Evolutionary conservation across 2,888 invertebrate species (phyloP).

Genomic region (Eristalis tenax): DNA sequence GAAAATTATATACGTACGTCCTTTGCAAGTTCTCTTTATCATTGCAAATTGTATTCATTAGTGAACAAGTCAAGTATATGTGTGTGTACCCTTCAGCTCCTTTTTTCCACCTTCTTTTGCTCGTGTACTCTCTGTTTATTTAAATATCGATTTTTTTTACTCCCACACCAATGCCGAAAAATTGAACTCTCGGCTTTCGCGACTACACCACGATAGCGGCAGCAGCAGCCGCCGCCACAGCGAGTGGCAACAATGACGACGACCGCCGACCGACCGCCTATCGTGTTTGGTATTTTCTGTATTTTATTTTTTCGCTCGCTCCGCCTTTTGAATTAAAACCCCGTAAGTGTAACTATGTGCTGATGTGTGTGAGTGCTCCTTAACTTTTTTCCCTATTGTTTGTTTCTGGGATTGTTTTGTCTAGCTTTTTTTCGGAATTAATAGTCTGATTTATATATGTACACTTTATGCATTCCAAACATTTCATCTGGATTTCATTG

Average conservation of each 20-base stretch:
- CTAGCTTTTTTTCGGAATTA: slow-evolving; percentile 62
- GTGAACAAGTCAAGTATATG: neutral
- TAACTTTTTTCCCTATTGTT: slow-evolving; percentile 20
- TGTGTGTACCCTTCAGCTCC: slow-evolving; percentile 28
- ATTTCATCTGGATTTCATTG: slow-evolving; percentile 50
- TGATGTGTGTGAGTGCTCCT: slow-evolving; percentile 38
- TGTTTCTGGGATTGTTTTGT: slow-evolving; percentile 45
- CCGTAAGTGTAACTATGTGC: slow-evolving; percentile 2
- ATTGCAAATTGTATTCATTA: slow-evolving; percentile 29
- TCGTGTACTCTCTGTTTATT: slow-evolving; percentile 60
- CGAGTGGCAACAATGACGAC: slow-evolving; percentile 5
- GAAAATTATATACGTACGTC: slow-evolving; percentile 16
- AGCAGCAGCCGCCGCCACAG: neutral
- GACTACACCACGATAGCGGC: slow-evolving; percentile 42
- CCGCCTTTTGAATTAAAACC: slow-evolving; percentile 66
- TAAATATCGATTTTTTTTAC: slow-evolving; percentile 69
- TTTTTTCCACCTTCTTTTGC: neutral
- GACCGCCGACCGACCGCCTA: slow-evolving; percentile 43
- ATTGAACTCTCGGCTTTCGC: slow-evolving; percentile 57
- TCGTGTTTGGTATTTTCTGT: slow-evolving; percentile 48
- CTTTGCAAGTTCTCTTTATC: neutral
- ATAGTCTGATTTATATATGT: slow-evolving; percentile 69
- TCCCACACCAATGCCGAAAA: slow-evolving; percentile 62
- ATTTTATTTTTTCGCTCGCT: slow-evolving; percentile 50
- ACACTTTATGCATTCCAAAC: slow-evolving; percentile 55